Evolutionary conservation across 2,888 invertebrate species (phyloP), one percentile per base, ranked within the genome.

Genomic region (Drosophila nigricruria): DNA sequence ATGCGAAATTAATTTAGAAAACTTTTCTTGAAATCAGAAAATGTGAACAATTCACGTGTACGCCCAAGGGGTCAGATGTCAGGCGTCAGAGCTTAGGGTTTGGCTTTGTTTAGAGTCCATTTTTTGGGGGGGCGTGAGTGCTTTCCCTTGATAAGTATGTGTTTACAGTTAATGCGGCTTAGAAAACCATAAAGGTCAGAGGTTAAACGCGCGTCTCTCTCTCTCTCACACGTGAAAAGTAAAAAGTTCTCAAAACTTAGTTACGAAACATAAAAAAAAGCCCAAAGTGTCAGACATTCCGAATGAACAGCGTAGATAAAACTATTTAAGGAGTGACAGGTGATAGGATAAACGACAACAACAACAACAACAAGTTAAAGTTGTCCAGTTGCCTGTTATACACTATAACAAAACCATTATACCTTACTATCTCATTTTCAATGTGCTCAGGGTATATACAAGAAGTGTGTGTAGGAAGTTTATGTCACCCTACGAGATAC

Each of bases 1-100:
- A 79, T 83, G 77, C 69, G 84, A 83, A 89, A 83, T 84, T 88
- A 83, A 89, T 84, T 84, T 81, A 67, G 78, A 83, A 83, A 84
- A 88, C 60, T 84, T 85, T 85, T 63, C 69, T 73, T 40, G 36
- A 60, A 72, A 73, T 68, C 56, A 42, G 3, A 34, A 70, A 73
- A 74, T 69, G 64, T 64, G 56, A 59, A 45, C 60, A 69, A 74
- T 74, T 74, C 70, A 64, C 62, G 50, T 70, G 65, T 52, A 47
- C 65, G 59, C 25, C 53, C 49, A 49, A 20, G 12, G 38, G 36
- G 36, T 38, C 36, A 38, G 12, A 16, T 25, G 25, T 38, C 18
- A 38, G 36, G 25, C 12, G n/a, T 6, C 36, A 25, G 25, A 25
- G 53, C 23, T 16, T n/a, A n/a, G 25, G 36, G 23, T 25, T 32